Evolutionary conservation across 2,797 vertebrate genomes (phyloP), one percentile per base, ranked within the genome.

Genomic region (Paramormyrops hopkinsi): DNA sequence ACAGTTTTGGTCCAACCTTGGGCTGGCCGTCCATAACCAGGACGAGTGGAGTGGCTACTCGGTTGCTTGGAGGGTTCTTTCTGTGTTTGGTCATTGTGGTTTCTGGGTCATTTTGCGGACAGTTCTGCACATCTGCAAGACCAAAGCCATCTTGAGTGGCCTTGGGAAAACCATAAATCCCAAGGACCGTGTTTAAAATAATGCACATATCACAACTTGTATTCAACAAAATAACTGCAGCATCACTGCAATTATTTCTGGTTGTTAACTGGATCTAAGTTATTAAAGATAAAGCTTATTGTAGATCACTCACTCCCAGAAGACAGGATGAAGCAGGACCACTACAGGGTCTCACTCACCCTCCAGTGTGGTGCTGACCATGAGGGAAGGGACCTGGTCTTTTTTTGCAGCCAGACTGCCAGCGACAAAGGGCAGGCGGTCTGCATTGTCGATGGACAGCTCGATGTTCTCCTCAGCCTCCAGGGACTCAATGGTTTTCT

Each of bases 401-500:
- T 96, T 94, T 92, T 46, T 93, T 73, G 91, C 83, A 22, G 76
- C 11, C 0, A 95, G 44, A 84, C 93, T 96, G 29, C 91, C 95
- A 54, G 88, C 56, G 0, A 89, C 83, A 48, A 33, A 12, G 2
- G 93, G 91, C 22, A 93, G 89, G 41, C 92, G 93, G 62, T 96
- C 94, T 8, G 90, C 90, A 88, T 97, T 96, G 0, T 97, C 95
- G 0, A 95, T 95, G 37, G 97, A 97, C 89, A 97, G 91, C 82
- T 96, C 95, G 0, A 96, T 97, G 89, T 98, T 97, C 8, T 96
- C 96, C 88, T 98, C 97, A 0, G 94, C 93, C 19, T 98, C 97
- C 92, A 99, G 91, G 0, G 97, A 97, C 91, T 98, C 97, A 1
- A 99, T 97, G 0, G 98, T 99, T 92, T 98, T 97, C 92, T 99